Evolutionary conservation across 2,888 invertebrate genomes (phyloP).

Genomic region (Proisotoma minuta): DNA sequence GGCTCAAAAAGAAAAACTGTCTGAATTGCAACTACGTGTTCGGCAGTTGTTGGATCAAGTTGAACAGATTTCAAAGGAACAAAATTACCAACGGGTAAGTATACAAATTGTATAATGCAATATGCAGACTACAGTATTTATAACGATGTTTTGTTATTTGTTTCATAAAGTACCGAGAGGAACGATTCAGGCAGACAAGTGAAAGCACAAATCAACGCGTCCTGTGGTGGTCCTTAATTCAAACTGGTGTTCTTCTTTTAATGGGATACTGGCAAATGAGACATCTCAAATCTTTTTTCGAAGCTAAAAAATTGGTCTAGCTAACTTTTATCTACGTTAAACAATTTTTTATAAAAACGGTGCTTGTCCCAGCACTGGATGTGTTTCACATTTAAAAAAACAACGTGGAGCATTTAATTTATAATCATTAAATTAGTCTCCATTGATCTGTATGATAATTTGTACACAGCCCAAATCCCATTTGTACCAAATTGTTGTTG

Average conservation of each 20-base stretch:
- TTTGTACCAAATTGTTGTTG: not conserved
- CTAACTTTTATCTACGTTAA: not conserved
- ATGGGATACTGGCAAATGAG: conserved; percentile 99
- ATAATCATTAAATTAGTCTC: not conserved
- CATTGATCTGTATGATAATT: conserved; percentile 1
- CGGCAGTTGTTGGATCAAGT: conserved; percentile 95
- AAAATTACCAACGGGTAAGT: conserved; percentile 91
- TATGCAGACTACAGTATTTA: conserved; percentile 1
- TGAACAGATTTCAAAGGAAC: conserved; percentile 98
- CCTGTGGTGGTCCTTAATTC: conserved; percentile 93
- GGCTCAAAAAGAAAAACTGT: conserved; percentile 93
- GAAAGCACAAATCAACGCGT: conserved; percentile 95
- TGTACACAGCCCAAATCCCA: not conserved
- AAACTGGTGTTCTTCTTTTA: conserved; percentile 78
- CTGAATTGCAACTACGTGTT: conserved; percentile 89
- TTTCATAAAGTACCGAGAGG: conserved; percentile 90
- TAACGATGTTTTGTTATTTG: conserved; percentile 39
- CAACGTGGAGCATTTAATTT: not conserved
- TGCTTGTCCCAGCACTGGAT: not conserved
- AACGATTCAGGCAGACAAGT: conserved; percentile 93
- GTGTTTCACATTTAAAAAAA: not conserved
- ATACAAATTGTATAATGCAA: conserved; percentile 3
- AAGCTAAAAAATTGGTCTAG: conserved; percentile 96
- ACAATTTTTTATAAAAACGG: no score
- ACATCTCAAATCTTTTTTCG: conserved; percentile 98